A percentile compares a stretch with the other conserved stretches of the same genome.
Conservation (phyloP, 2,888 invertebrate species). For the Punctoribates punctum region DNA sequence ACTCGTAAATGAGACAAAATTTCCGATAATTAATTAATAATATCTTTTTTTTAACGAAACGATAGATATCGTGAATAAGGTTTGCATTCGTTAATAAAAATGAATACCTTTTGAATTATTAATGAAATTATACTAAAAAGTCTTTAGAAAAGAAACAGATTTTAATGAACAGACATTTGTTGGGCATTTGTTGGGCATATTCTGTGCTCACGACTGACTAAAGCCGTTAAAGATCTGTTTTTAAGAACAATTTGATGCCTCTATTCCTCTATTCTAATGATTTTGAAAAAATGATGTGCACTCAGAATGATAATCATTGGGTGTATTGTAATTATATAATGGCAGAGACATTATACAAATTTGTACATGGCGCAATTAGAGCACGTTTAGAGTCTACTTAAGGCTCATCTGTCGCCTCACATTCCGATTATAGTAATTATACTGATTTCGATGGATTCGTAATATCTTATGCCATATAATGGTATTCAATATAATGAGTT, state of each 20-base stretch:
- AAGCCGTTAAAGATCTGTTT: neutral
- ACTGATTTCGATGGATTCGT: neutral
- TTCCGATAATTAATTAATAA: no score
- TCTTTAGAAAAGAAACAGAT: neutral
- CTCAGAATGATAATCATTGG: slow-evolving; percentile 8
- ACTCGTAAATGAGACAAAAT: no score
- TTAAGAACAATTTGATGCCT: neutral
- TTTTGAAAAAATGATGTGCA: neutral
- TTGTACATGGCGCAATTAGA: neutral
- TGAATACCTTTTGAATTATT: no score
- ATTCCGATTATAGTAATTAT: slow-evolving; percentile 18
- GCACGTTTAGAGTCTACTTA: slow-evolving; percentile 12
- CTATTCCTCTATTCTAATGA: neutral
- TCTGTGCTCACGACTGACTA: neutral
- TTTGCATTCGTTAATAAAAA: no score
- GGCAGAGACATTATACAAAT: no score
- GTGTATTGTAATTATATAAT: neutral
- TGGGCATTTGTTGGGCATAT: no score
- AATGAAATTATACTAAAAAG: neutral
- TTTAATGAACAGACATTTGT: no score
- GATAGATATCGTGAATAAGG: no score
- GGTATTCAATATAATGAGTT: neutral
- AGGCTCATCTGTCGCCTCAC: slow-evolving; percentile 9
- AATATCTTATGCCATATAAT: neutral
- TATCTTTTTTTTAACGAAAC: no score